Evolutionary conservation across 2,113 vertebrate genomes (phyloP).

Genomic region (Crotalus helleri): DNA sequence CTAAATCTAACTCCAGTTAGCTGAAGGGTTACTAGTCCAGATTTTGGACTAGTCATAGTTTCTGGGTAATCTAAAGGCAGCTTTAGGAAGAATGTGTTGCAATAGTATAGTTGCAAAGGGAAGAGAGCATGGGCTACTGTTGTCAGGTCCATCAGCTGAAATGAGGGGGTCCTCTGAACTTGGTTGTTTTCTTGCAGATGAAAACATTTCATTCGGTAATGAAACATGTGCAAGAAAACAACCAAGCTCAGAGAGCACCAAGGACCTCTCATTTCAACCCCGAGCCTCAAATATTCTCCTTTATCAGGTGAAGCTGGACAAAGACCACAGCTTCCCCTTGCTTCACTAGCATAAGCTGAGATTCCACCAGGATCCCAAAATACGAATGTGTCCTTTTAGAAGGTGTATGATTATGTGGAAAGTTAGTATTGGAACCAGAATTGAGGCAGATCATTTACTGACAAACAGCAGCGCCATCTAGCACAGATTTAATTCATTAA

Average conservation of each 20-base stretch:
- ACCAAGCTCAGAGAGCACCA: background rate
- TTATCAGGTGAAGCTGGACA: background rate
- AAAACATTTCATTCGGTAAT: background rate
- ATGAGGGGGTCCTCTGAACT: background rate
- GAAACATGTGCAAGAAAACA: background rate
- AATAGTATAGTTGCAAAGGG: background rate
- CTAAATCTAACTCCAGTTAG: background rate
- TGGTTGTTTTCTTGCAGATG: background rate
- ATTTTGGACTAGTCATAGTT: background rate
- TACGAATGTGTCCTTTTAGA: background rate
- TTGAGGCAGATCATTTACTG: background rate
- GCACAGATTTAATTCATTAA: background rate
- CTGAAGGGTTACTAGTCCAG: background rate
- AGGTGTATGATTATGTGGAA: background rate
- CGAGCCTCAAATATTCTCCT: background rate
- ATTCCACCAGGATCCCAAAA: background rate
- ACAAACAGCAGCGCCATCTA: background rate
- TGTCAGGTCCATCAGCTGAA: background rate
- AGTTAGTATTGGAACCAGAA: background rate
- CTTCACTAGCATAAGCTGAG: background rate
- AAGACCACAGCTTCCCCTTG: background rate
- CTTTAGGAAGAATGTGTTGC: background rate
- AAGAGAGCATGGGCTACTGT: background rate
- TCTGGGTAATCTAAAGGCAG: background rate
- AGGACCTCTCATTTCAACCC: background rate